A percentile compares a stretch with the other conserved stretches of the same genome.
These are phyloP conservation scores for Hesperophylax magnus DNA, from an alignment of 1,140 invertebrate species.

Conservation along the genomic window DNA sequence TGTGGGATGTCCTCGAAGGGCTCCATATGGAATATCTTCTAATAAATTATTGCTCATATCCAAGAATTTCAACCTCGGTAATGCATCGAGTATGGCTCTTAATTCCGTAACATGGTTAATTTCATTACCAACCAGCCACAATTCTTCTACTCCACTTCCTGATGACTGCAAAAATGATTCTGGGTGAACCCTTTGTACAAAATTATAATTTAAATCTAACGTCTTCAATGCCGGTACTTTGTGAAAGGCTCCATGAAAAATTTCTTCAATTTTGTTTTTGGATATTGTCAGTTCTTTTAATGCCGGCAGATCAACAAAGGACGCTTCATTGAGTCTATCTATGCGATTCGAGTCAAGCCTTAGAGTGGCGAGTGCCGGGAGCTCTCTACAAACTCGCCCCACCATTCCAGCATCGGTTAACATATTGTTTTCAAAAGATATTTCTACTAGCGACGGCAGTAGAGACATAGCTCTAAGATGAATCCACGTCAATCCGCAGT, in stretches of 20 bases:
- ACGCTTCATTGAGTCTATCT: conserved; percentile 79
- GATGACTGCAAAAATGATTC: conserved; percentile 84
- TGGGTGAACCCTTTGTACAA: conserved; percentile 82
- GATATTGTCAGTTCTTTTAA: conserved; percentile 80
- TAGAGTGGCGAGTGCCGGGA: conserved; percentile 79
- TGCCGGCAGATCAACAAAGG: conserved; percentile 84
- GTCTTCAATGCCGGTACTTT: conserved; percentile 80
- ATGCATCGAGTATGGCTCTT: conserved; percentile 79
- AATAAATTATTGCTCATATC: conserved; percentile 84
- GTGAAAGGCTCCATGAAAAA: conserved; percentile 85
- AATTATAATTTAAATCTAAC: conserved; percentile 84
- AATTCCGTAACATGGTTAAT: conserved; percentile 81
- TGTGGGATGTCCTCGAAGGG: conserved; percentile 81
- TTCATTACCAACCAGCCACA: conserved; percentile 83
- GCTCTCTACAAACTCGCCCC: conserved; percentile 81
- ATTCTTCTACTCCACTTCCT: conserved; percentile 80
- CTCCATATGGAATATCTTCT: conserved; percentile 81
- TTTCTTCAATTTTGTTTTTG: conserved; percentile 81
- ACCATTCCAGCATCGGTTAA: conserved; percentile 84
- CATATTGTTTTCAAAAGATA: conserved; percentile 80
- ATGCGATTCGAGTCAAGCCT: conserved; percentile 81
- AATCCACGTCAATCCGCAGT: conserved; percentile 84
- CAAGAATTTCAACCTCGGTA: conserved; percentile 82
- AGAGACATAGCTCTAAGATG: conserved; percentile 82
- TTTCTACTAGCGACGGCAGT: conserved; percentile 79